Evolutionary conservation across 2,113 vertebrate genomes (phyloP).

Genomic region (Pelecanus crispus): DNA sequence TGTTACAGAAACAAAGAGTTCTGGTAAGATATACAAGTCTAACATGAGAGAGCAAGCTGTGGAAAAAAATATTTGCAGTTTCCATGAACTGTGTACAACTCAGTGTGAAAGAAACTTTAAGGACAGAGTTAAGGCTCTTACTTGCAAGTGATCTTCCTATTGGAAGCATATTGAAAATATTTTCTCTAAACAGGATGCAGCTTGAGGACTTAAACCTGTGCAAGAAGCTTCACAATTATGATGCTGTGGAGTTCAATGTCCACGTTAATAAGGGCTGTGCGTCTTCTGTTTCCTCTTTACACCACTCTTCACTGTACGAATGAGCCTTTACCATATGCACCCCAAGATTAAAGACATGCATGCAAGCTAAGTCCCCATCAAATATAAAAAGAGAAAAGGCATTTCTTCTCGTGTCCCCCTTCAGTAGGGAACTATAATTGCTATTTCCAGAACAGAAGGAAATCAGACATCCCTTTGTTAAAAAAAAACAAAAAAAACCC

Average conservation of each 20-base stretch:
- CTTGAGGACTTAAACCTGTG: not conserved
- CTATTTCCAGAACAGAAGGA: not conserved
- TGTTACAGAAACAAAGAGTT: not conserved
- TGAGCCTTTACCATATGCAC: not conserved
- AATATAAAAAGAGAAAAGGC: not conserved
- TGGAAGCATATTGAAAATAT: not conserved
- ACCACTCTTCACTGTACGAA: not conserved
- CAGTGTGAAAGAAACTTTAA: not conserved
- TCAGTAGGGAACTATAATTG: not conserved
- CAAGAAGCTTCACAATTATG: not conserved
- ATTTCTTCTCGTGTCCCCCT: not conserved
- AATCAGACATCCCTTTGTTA: not conserved
- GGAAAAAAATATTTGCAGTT: not conserved
- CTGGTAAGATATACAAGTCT: not conserved
- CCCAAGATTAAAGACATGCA: not conserved
- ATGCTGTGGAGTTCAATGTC: not conserved
- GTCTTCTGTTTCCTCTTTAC: not conserved
- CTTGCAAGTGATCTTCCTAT: not conserved
- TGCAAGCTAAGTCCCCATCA: not conserved
- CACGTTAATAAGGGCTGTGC: not conserved
- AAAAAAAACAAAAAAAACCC: too few species aligned
- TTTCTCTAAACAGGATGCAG: not conserved
- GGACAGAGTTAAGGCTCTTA: not conserved
- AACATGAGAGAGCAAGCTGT: not conserved
- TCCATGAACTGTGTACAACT: not conserved